Conservation (phyloP, 1,140 invertebrate genomes). For the Laupala kohalensis region DNA sequence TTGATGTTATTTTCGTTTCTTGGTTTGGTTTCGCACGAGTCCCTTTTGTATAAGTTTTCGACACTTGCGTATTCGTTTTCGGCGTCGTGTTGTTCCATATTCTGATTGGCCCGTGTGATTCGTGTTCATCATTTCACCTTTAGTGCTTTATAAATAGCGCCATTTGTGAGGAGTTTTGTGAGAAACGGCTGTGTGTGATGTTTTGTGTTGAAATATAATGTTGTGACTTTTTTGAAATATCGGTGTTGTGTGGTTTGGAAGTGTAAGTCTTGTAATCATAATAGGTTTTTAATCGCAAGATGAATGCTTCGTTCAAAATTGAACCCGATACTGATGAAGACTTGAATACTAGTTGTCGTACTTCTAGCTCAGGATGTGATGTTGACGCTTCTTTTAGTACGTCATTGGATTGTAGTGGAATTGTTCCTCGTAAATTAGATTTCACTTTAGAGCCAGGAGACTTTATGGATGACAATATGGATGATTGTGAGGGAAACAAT, state of each 20-base stretch:
- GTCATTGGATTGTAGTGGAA: neutral
- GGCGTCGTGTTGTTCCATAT: neutral
- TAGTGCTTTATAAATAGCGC: neutral
- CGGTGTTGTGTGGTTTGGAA: too few species aligned
- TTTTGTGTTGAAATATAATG: neutral
- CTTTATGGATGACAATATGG: neutral
- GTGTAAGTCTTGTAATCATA: neutral
- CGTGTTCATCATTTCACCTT: neutral
- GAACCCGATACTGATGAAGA: neutral
- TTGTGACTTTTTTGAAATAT: neutral
- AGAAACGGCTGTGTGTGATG: neutral
- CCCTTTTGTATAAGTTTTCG: too few species aligned
- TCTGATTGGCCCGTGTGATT: neutral
- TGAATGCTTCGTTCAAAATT: neutral
- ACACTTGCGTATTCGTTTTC: neutral
- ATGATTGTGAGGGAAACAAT: neutral
- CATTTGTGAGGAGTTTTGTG: neutral
- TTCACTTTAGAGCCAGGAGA: neutral
- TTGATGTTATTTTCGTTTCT: too few species aligned
- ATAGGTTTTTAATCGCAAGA: neutral
- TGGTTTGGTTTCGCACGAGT: too few species aligned
- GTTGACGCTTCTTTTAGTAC: neutral
- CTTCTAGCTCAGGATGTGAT: neutral
- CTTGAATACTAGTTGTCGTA: neutral
- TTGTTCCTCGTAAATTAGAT: neutral